Conservation (phyloP, 2,113 vertebrate genomes). For the Arvicanthis niloticus region DNA sequence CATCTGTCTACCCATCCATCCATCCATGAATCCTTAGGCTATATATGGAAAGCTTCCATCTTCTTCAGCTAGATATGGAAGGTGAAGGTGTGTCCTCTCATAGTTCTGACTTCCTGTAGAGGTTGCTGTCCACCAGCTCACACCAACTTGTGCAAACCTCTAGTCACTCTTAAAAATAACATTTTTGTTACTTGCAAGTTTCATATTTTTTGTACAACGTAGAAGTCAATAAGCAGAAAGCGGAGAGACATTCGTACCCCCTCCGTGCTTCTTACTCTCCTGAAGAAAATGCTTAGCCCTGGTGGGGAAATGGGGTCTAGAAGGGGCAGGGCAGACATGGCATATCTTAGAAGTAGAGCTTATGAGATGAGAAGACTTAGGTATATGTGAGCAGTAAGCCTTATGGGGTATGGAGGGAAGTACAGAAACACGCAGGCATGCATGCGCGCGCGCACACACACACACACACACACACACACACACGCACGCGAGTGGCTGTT, state of each 20-base stretch:
- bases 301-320: neutral
- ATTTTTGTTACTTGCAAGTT: neutral
- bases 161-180: neutral
- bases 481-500: neutral
- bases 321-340: neutral
- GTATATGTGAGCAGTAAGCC: neutral
- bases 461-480: neutral
- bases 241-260: neutral
- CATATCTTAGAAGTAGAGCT: neutral
- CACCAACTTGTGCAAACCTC: neutral
- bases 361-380: neutral
- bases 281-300: neutral
- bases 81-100: neutral
- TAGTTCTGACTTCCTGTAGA: neutral
- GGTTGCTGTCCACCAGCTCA: neutral
- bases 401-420: neutral
- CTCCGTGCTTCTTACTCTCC: neutral
- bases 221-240: conserved; percentile 4
- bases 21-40: neutral
- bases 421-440: neutral
- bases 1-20: neutral
- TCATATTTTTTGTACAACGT: neutral
- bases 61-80: neutral
- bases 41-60: neutral
- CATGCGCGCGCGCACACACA: neutral